Evolutionary conservation across 2,888 invertebrate genomes (phyloP), one percentile per base, ranked within the genome.

Genomic region (Plusia festucae): DNA sequence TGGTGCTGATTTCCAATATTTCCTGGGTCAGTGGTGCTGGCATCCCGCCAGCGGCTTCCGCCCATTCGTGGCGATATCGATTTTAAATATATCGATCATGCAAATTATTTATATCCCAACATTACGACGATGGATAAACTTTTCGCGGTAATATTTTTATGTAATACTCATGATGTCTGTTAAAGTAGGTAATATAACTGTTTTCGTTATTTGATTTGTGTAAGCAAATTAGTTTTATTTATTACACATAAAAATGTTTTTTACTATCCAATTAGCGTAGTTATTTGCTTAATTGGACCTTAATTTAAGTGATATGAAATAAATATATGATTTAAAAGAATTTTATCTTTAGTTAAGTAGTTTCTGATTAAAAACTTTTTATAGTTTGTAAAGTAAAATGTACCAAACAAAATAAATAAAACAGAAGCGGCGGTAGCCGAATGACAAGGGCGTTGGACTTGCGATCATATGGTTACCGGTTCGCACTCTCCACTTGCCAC

Each of bases 61-160:
- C 51, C 49, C 68, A 60, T 60, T 55, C 66, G 51, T 52, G 20
- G 46, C 59, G 20, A 64, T 63, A 72, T 76, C 69, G 66, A 79
- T 79, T 72, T 78, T 68, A 79, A 76, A 77, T 78, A 68, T 64
- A 79, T 78, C 65, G 66, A 79, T 78, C 68, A 76, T 67, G 51
- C 24, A 58, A 67, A 67, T 78, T 76, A 77, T 77, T 77, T 76
- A 69, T 77, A 77, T 51, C 76, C 15, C 52, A 67, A 65, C 72
- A 71, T 67, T 76, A 67, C 60, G 60, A 57, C 55, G 55, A 51
- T 73, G 56, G 3, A 52, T 27, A 51, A 57, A 73, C 51, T 57
- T 69, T 70, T 76, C 27, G 52, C 44, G 9, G 53, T 53, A 53
- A 57, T 32, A 65, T 61, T 62, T 63, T 73, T 62, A 51, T 44